Conservation (phyloP, 2,888 invertebrate genomes). For the Acanthoscelides obtectus region DNA sequence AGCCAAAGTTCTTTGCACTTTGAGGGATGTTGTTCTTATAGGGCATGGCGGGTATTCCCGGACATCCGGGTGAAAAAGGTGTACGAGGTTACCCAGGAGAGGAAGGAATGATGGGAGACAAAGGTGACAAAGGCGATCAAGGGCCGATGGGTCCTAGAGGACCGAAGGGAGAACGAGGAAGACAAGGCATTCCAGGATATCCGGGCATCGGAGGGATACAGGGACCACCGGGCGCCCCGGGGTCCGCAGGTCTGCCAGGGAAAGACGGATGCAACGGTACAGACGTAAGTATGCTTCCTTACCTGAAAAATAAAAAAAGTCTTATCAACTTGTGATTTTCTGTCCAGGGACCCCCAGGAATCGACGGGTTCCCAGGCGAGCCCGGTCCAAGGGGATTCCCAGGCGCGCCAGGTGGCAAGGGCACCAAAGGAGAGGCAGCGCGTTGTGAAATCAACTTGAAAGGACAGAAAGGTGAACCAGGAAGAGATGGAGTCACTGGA, state of each 20-base stretch:
- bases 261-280: conserved; percentile 95
- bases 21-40: too few relatives aligned
- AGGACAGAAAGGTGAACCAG: conserved; percentile 84
- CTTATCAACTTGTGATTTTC: neutral
- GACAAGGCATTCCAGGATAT: conserved; percentile 83
- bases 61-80: conserved; percentile 70
- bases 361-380: conserved; percentile 63
- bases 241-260: conserved; percentile 78
- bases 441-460: conserved; percentile 64
- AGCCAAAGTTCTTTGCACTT: too few relatives aligned
- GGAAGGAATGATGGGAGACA: conserved; percentile 82
- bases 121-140: conserved; percentile 84
- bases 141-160: conserved; percentile 80
- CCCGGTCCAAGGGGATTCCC: conserved; percentile 73
- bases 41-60: conserved; percentile 72
- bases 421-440: conserved; percentile 79
- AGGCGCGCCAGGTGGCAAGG: conserved; percentile 62
- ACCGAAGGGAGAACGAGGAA: conserved; percentile 79
- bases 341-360: conserved; percentile 75
- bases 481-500: conserved; percentile 68
- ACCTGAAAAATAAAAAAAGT: conserved; percentile 19
- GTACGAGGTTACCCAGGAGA: conserved; percentile 75
- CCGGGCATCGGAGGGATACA: conserved; percentile 72
- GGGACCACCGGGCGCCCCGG: conserved; percentile 64
- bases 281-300: conserved; percentile 59